Evolutionary conservation across 2,888 invertebrate species (phyloP).

Genomic region (Gnatocerus cornutus): DNA sequence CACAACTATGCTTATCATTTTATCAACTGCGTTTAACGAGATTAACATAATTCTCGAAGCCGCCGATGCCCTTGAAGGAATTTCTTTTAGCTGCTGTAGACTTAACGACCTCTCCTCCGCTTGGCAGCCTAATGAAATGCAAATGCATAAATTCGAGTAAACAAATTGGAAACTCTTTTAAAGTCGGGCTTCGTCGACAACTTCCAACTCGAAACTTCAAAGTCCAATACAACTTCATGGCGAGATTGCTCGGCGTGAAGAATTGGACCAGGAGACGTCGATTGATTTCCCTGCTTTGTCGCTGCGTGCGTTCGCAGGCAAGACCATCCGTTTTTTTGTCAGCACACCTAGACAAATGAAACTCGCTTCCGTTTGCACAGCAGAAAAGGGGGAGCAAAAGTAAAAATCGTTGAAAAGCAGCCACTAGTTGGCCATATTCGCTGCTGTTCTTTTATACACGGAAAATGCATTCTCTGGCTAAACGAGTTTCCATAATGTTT

Average conservation of each 20-base stretch:
- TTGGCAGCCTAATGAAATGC: slow-evolving; percentile 46
- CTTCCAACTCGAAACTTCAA: slow-evolving; percentile 53
- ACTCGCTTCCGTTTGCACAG: slow-evolving; percentile 42
- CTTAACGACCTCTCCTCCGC: slow-evolving; percentile 5
- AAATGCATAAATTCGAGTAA: slow-evolving; percentile 57
- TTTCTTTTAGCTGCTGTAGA: slow-evolving; percentile 1
- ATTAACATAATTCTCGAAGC: neutral
- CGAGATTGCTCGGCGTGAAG: slow-evolving; percentile 54
- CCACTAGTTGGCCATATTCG: slow-evolving; percentile 21
- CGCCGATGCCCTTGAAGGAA: neutral
- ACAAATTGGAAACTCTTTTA: slow-evolving; percentile 57
- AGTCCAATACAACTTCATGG: slow-evolving; percentile 60
- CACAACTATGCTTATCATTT: neutral
- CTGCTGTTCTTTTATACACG: slow-evolving; percentile 38
- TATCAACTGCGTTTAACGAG: neutral
- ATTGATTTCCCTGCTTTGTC: slow-evolving; percentile 55
- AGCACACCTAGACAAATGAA: slow-evolving; percentile 47
- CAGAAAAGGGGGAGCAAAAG: slow-evolving; percentile 16
- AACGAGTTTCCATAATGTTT: slow-evolving; percentile 24
- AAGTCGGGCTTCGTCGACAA: slow-evolving; percentile 48
- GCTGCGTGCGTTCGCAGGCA: slow-evolving; percentile 32
- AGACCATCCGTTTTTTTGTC: slow-evolving; percentile 38
- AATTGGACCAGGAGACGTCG: slow-evolving; percentile 54
- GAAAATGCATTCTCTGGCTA: slow-evolving; percentile 34
- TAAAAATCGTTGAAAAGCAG: slow-evolving; percentile 31